Evolutionary conservation across 2,888 invertebrate genomes (phyloP).

Genomic region (Loripinus fragilis): DNA sequence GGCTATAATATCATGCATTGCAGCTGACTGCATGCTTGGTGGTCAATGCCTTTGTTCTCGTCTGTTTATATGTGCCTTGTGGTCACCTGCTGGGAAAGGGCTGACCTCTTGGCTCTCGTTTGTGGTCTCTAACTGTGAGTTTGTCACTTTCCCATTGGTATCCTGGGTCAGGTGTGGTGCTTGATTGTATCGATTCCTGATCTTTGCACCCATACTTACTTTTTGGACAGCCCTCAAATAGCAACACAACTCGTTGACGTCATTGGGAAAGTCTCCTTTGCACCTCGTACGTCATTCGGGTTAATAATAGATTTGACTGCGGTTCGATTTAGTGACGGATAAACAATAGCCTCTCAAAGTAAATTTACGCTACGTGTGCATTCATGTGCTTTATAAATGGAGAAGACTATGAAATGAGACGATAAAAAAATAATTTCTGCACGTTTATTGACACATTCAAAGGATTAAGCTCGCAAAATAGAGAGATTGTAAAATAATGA

Average conservation of each 20-base stretch:
- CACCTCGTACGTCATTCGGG: background rate
- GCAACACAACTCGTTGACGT: background rate
- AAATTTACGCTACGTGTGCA: background rate
- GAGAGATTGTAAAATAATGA: background rate
- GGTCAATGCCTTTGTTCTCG: no score
- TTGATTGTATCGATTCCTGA: no score
- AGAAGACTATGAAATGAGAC: background rate
- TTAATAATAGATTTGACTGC: slow-evolving; percentile 14
- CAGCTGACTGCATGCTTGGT: no score
- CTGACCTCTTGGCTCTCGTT: no score
- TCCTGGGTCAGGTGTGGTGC: no score
- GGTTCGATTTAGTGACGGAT: background rate
- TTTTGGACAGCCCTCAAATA: slow-evolving; percentile 3
- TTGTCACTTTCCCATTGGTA: no score
- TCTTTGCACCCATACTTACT: no score
- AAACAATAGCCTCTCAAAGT: background rate
- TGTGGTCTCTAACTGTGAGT: no score
- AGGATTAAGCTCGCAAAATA: no score
- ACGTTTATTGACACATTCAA: background rate
- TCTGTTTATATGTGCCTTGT: no score
- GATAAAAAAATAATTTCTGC: background rate
- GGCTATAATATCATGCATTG: no score
- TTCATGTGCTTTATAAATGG: background rate
- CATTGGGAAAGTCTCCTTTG: slow-evolving; percentile 14
- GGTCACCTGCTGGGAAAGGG: no score